phyloP scores from a whole-genome alignment of 2,797 vertebrate genomes.

The Gadopsis bispinosus region DNA sequence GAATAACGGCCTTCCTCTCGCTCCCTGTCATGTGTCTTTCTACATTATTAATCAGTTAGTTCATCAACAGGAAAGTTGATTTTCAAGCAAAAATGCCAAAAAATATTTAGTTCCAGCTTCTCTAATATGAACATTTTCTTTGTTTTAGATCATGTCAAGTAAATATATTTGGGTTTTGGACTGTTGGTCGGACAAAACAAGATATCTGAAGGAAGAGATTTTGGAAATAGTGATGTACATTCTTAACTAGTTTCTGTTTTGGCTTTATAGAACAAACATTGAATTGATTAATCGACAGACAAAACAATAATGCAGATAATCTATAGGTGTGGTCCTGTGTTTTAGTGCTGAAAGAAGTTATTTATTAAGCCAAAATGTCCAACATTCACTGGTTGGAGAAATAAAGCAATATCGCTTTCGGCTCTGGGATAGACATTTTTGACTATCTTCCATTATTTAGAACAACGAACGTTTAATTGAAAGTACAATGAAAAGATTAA shows the following conservation, averaged over 20 bases:
- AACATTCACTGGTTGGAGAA: neutral
- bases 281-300: neutral
- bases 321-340: neutral
- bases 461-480: neutral
- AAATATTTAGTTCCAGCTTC: neutral
- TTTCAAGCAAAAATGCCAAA: conserved; percentile 6
- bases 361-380: neutral
- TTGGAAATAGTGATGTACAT: neutral
- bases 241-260: neutral
- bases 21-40: conserved; percentile 7
- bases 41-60: neutral
- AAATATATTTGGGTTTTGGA: neutral
- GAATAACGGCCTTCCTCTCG: conserved; percentile 51
- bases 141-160: neutral
- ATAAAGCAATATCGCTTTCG: neutral
- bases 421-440: neutral
- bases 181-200: neutral
- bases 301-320: neutral
- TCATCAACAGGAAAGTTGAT: neutral
- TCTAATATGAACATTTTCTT: neutral
- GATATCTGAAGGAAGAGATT: neutral
- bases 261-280: neutral
- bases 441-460: neutral
- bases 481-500: neutral
- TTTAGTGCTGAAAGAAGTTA: neutral